Evolutionary conservation across 1,140 invertebrate species (phyloP).

Genomic region (Parapsyche elsis): DNA sequence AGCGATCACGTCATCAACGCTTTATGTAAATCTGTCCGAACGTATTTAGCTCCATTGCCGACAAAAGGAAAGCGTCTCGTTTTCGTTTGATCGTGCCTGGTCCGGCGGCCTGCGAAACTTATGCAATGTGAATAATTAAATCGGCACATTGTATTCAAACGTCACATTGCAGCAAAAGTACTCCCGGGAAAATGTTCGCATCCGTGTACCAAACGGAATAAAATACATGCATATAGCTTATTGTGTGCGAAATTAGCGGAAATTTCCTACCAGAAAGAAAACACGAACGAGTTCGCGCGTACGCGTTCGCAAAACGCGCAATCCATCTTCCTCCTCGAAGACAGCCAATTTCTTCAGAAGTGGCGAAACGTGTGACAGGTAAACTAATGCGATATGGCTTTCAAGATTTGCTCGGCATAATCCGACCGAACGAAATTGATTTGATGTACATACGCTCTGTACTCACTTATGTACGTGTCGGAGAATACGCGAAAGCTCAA

Average conservation of each 20-base stretch:
- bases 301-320: background rate
- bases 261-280: slow-evolving; percentile 5
- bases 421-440: slow-evolving; percentile 11
- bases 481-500: background rate
- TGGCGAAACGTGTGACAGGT: slow-evolving; percentile 36
- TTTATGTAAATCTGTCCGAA: slow-evolving; percentile 6
- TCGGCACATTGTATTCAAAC: background rate
- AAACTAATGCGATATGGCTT: slow-evolving; percentile 37
- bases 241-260: background rate
- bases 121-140: no score
- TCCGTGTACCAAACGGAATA: no score
- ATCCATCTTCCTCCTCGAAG: slow-evolving; percentile 37
- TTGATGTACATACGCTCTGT: background rate
- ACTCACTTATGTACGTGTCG: background rate
- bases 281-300: background rate
- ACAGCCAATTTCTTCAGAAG: slow-evolving; percentile 41
- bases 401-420: slow-evolving; percentile 24
- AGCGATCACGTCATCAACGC: background rate
- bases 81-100: background rate
- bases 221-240: background rate
- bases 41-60: background rate
- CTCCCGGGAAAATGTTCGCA: background rate
- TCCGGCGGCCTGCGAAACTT: no score
- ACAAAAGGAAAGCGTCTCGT: background rate
- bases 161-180: background rate